Evolutionary conservation across 2,113 vertebrate genomes (phyloP).

Genomic region (Cyrtonyx montezumae): DNA sequence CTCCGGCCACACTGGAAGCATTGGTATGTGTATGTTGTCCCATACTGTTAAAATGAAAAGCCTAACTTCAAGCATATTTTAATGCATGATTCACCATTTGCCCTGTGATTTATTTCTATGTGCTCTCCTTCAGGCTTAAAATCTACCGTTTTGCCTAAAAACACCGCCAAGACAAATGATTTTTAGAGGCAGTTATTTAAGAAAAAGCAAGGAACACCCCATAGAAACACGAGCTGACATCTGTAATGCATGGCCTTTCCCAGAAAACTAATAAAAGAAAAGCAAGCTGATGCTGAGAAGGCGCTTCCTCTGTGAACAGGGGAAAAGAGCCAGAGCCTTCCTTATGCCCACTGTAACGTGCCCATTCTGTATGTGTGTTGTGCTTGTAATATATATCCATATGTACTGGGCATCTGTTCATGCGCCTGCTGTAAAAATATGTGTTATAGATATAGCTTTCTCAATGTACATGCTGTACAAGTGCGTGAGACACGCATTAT

Average conservation of each 20-base stretch:
- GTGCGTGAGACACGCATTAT: background rate
- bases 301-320: background rate
- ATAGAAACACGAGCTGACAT: background rate
- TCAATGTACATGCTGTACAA: background rate
- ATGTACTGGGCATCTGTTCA: background rate
- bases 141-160: background rate
- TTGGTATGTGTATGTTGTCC: background rate
- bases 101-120: background rate
- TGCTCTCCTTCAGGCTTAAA: background rate
- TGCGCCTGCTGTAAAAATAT: background rate
- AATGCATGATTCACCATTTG: background rate
- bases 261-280: background rate
- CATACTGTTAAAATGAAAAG: conserved; percentile 4
- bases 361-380: background rate
- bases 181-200: background rate
- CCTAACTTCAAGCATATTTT: background rate
- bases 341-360: background rate
- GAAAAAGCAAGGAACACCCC: background rate
- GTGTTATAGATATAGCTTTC: background rate
- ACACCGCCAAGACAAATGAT: background rate
- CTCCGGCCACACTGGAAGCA: background rate
- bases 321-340: background rate
- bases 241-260: background rate
- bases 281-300: background rate
- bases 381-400: background rate